Conservation (phyloP, 2,113 vertebrate species). For the Edolisoma coerulescens region DNA sequence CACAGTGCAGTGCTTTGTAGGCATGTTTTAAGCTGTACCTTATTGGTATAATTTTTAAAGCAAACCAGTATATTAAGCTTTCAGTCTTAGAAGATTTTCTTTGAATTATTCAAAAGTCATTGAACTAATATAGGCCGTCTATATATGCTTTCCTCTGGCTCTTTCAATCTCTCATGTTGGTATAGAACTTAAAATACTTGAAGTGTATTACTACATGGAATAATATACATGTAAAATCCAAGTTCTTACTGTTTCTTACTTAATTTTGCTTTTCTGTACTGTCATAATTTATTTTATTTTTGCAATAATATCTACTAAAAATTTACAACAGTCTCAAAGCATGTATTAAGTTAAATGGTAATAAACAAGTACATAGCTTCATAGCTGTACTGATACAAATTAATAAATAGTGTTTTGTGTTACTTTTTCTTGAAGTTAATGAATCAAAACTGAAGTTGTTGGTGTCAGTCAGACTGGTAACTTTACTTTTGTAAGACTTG, state of each 20-base stretch:
- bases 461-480: not conserved
- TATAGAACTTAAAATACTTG: not conserved
- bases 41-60: not conserved
- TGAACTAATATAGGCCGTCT: not conserved
- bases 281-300: not conserved
- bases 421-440: not conserved
- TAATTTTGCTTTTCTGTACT: not conserved
- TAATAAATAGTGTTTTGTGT: not conserved
- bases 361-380: not conserved
- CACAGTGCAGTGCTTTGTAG: not conserved
- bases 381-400: not conserved
- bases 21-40: not conserved
- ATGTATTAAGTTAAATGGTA: not conserved
- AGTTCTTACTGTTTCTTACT: not conserved
- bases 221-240: not conserved
- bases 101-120: not conserved
- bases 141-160: not conserved
- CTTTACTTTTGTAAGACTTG: not conserved
- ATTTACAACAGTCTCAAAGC: not conserved
- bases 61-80: not conserved
- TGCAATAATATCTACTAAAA: not conserved
- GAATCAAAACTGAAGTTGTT: not conserved
- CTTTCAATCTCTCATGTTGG: not conserved
- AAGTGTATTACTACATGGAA: not conserved
- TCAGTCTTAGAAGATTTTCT: not conserved